Evolutionary conservation across 2,797 vertebrate species (phyloP).

Genomic region (Anableps anableps): DNA sequence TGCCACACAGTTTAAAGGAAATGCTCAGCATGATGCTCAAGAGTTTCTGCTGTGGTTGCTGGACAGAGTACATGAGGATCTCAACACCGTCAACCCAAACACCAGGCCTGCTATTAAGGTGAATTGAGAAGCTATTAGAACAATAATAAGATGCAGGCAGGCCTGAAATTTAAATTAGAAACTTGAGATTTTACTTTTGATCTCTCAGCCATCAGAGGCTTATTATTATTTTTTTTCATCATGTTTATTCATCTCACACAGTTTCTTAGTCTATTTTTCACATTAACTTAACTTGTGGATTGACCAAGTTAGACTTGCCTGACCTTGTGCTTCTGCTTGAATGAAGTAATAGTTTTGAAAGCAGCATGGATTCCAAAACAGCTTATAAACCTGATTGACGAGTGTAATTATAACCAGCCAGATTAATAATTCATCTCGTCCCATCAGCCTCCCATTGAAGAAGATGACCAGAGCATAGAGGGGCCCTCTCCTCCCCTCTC

Average conservation of each 20-base stretch:
- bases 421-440: slow-evolving; percentile 30
- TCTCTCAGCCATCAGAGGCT: not conserved
- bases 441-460: slow-evolving; percentile 88
- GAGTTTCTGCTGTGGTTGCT: slow-evolving; percentile 99
- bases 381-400: slow-evolving; percentile 7
- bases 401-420: slow-evolving; percentile 18
- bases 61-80: slow-evolving; percentile 95
- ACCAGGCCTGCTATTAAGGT: slow-evolving; percentile 88
- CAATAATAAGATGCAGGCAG: not conserved
- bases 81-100: slow-evolving; percentile 86
- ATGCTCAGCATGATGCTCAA: slow-evolving; percentile 95
- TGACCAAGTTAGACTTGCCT: slow-evolving; percentile 8
- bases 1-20: slow-evolving; percentile 94
- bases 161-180: not conserved
- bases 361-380: not conserved
- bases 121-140: slow-evolving; percentile 7
- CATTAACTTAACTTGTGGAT: not conserved
- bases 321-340: not conserved
- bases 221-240: not conserved
- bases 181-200: not conserved
- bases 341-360: not conserved
- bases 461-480: slow-evolving; percentile 87
- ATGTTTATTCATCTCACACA: not conserved
- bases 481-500: slow-evolving; percentile 90
- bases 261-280: not conserved